Percentiles rank a stretch among this genome's conserved stretches.
Evolutionary conservation across 2,888 invertebrate species (phyloP).

Genomic region (Eumerus sabulonum): DNA sequence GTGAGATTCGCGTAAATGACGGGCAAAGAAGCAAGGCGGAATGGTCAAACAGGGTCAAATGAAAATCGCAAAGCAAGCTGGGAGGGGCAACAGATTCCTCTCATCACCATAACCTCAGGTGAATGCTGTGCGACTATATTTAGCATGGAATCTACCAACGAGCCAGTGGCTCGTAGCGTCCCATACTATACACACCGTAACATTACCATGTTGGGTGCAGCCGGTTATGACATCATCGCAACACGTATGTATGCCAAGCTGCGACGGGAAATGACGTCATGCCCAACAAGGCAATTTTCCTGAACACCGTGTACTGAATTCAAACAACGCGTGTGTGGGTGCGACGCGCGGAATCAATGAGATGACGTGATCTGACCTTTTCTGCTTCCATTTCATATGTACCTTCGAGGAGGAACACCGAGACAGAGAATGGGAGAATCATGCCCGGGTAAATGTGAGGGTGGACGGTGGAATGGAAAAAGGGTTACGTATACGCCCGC

Average conservation of each 20-base stretch:
- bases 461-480: no score
- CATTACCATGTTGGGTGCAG: slow-evolving; percentile 40
- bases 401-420: no score
- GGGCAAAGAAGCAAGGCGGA: no score
- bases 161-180: neutral
- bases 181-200: slow-evolving; percentile 8
- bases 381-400: neutral
- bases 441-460: no score
- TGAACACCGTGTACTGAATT: neutral
- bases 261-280: slow-evolving; percentile 44
- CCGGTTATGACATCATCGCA: slow-evolving; percentile 54
- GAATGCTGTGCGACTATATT: no score
- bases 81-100: no score
- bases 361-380: slow-evolving; percentile 55
- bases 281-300: slow-evolving; percentile 17
- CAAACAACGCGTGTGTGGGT: neutral
- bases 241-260: slow-evolving; percentile 5
- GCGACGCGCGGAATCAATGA: slow-evolving; percentile 43
- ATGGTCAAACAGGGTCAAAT: neutral
- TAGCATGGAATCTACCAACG: neutral
- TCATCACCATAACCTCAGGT: no score
- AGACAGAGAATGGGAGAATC: no score
- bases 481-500: slow-evolving; percentile 54
- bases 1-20: slow-evolving; percentile 5
- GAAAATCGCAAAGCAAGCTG: neutral